A percentile compares a stretch with the other conserved stretches of the same genome.
phyloP scores from a whole-genome alignment of 2,113 vertebrate genomes.

The Dascyllus trimaculatus region DNA sequence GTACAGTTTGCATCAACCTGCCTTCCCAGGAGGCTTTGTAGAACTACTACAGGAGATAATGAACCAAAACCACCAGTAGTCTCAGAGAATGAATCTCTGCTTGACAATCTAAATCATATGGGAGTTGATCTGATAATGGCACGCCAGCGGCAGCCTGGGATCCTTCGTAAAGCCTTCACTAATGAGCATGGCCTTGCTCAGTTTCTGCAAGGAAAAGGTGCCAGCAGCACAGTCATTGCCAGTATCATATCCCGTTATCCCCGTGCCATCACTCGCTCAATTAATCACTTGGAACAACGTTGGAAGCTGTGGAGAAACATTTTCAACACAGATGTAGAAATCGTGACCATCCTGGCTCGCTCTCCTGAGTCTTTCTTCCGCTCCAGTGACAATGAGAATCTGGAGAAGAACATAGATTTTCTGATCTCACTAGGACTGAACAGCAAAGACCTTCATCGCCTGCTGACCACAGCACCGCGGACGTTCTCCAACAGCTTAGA shows the following conservation, averaged over 20 bases:
- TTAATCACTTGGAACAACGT: conserved; percentile 82
- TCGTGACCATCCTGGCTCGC: conserved; percentile 83
- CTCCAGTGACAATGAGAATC: conserved; percentile 82
- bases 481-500: conserved; percentile 87
- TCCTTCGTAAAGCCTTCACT: conserved; percentile 79
- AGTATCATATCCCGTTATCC: conserved; percentile 87
- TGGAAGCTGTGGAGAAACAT: conserved; percentile 87
- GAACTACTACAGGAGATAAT: background rate
- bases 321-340: conserved; percentile 81
- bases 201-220: conserved; percentile 86
- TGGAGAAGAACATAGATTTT: conserved; percentile 86
- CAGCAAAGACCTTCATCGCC: conserved; percentile 77
- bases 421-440: conserved; percentile 84
- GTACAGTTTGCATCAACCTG: conserved; percentile 1
- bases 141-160: conserved; percentile 77
- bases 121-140: conserved; percentile 86
- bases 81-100: conserved; percentile 77
- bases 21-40: conserved; percentile 35
- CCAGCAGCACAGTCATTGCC: conserved; percentile 75
- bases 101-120: conserved; percentile 81
- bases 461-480: conserved; percentile 83
- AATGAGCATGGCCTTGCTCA: conserved; percentile 81
- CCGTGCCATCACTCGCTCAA: conserved; percentile 82
- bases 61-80: background rate
- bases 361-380: conserved; percentile 89